Conservation (phyloP, 2,113 vertebrate species). For the Grus americana region DNA sequence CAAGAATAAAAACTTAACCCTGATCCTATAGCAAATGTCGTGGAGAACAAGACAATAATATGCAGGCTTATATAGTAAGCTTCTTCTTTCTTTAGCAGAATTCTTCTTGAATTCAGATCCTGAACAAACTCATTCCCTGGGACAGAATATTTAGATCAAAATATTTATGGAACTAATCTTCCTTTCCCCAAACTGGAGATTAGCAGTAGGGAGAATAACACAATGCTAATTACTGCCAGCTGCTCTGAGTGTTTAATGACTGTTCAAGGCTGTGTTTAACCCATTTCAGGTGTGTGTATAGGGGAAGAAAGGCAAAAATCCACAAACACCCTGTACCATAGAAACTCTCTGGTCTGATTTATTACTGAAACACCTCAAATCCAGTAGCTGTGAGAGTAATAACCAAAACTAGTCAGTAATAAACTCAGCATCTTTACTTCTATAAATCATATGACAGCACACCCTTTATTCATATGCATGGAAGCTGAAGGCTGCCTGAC, state of each 20-base stretch:
- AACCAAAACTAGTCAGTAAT: background rate
- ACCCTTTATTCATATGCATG: background rate
- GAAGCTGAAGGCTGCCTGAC: background rate
- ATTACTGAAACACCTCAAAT: background rate
- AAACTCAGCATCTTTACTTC: background rate
- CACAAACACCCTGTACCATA: background rate
- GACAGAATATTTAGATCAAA: background rate
- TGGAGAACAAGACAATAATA: rapidly evolving
- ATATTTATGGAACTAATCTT: background rate
- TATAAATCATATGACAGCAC: background rate
- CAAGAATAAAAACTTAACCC: background rate
- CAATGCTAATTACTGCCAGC: background rate
- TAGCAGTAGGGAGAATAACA: background rate
- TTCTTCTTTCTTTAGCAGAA: background rate
- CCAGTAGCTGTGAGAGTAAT: background rate
- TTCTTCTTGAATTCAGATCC: background rate
- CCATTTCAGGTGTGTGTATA: background rate
- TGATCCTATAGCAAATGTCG: background rate
- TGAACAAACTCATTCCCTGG: background rate
- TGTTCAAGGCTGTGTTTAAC: background rate
- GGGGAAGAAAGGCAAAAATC: background rate
- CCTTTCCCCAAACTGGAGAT: background rate
- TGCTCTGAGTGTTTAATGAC: background rate
- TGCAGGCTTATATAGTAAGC: background rate
- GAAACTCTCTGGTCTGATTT: background rate